Evolutionary conservation across 2,888 invertebrate genomes (phyloP).

Genomic region (Eucriotettix oculatus): DNA sequence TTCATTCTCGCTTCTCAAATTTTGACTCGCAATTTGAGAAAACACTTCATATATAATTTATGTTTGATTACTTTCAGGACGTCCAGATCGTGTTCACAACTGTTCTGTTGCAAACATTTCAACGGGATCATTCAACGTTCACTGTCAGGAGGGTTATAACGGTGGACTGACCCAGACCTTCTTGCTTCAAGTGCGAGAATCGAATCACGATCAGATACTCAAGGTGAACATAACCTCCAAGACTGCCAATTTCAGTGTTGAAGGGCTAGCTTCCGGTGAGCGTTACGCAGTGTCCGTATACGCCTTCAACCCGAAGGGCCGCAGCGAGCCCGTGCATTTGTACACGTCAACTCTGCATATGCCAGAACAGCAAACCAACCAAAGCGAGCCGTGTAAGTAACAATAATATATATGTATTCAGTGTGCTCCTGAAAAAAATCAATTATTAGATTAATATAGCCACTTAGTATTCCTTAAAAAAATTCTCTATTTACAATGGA

Average conservation of each 20-base stretch:
- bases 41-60: no score
- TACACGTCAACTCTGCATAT: conserved; percentile 54
- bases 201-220: conserved; percentile 37
- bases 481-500: no score
- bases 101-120: conserved; percentile 77
- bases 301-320: conserved; percentile 68
- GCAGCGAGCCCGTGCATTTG: conserved; percentile 65
- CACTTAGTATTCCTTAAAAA: no score
- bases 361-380: neutral
- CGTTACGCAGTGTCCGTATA: conserved; percentile 59
- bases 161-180: conserved; percentile 77
- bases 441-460: no score
- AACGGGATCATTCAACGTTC: conserved; percentile 62
- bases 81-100: conserved; percentile 85
- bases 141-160: conserved; percentile 76
- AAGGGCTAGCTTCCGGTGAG: conserved; percentile 46
- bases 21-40: no score
- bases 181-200: conserved; percentile 51
- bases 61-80: conserved; percentile 36
- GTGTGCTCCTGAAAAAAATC: no score
- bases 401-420: no score
- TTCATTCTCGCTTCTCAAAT: no score
- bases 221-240: conserved; percentile 62
- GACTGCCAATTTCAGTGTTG: conserved; percentile 56
- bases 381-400: neutral